A percentile compares a stretch with the other conserved stretches of the same genome.
phyloP scores from a whole-genome alignment of 1,140 invertebrate genomes.

The Chironomus tepperi region DNA sequence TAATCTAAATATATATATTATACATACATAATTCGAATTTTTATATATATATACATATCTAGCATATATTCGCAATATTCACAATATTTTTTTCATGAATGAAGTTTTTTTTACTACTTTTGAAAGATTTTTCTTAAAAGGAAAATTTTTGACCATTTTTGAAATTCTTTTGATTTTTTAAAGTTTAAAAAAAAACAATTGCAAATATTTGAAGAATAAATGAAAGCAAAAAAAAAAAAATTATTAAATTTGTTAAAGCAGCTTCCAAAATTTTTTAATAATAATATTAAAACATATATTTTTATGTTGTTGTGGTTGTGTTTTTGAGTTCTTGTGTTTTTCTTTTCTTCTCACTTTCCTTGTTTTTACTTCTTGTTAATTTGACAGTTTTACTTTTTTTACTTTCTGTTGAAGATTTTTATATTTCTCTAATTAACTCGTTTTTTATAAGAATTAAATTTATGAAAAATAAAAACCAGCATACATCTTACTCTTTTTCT shows the following conservation, averaged over 20 bases:
- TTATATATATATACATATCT: slow-evolving; percentile 3
- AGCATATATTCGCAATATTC: background rate
- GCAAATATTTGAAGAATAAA: too few relatives aligned
- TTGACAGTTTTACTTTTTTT: background rate
- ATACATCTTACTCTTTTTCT: background rate
- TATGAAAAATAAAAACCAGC: too few relatives aligned
- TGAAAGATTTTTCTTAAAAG: background rate
- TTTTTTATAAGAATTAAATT: background rate
- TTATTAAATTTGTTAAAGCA: background rate
- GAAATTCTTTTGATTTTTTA: background rate
- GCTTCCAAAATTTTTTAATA: slow-evolving; percentile 18
- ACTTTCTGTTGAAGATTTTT: background rate
- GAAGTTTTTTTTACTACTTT: background rate
- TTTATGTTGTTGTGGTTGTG: slow-evolving; percentile 24
- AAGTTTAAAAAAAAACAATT: too few relatives aligned
- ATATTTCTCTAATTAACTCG: background rate
- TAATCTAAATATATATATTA: background rate
- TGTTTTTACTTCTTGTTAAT: slow-evolving; percentile 9
- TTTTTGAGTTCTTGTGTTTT: slow-evolving; percentile 13
- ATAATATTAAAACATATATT: slow-evolving; percentile 17
- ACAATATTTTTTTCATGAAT: background rate
- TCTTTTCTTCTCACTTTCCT: background rate
- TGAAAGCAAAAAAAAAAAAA: background rate
- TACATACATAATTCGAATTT: background rate
- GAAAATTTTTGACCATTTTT: background rate